Evolutionary conservation across 2,113 vertebrate species (phyloP), one percentile per base, ranked within the genome.

Genomic region (Raphicerus campestris): DNA sequence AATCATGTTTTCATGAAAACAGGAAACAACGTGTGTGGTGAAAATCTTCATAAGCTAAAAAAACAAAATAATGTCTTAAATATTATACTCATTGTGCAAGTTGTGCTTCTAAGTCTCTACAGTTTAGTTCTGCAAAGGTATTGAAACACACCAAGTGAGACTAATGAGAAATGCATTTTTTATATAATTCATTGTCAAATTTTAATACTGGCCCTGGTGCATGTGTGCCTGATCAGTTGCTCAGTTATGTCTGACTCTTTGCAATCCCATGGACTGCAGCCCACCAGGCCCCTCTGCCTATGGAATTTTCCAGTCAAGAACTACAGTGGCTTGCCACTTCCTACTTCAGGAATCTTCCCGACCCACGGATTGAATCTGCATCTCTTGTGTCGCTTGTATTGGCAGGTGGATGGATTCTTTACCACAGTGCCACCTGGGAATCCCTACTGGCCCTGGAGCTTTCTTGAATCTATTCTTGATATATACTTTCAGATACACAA

Each of bases 111-210:
- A 47, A 53, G 30, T 87, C 47, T 91, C 73, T 58, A 22, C 13
- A 75, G 56, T 93, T 94, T 58, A 42, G 32, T 63, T 90, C 22
- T 95, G 61, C 5, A 7, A 73, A 93, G 20, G 26, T 81, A 30
- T 20, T 94, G 30, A 97, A 88, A 93, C 15, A 91, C 91, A 63
- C 42, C 55, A 95, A 97, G 75, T 14, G 88, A 58, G 16, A 89
- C 11, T 73, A 28, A 95, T 66, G n/a, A 93, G 49, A 94, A 70
- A 83, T 53, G 19, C 30, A 90, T 75, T 87, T 70, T 10, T 87
- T 83, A 88, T 5, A 30, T 17, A 94, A 2, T 32, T 91, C 32
- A 77, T 15, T 63, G 5, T 24, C 42, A 95, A 49, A 11, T 81
- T 86, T 60, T 5, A 20, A 8, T 16, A 10, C 49, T 20, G 83